Conservation (phyloP, 2,113 vertebrate genomes). For the Phyllopteryx taeniolatus region DNA sequence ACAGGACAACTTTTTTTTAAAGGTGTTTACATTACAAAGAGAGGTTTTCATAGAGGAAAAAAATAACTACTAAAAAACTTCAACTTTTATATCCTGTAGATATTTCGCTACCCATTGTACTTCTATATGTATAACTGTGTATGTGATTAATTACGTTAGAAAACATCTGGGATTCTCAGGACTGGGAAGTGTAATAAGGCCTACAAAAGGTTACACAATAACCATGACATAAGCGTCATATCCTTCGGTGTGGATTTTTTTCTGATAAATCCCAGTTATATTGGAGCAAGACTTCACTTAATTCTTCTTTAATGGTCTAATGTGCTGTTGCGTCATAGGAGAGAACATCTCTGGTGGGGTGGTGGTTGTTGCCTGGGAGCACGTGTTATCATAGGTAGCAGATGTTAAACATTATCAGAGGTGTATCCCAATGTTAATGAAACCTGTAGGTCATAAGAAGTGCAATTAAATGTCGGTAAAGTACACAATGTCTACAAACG, state of each 20-base stretch:
- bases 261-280: not conserved
- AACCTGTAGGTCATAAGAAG: conserved; percentile 43
- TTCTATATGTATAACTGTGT: no score
- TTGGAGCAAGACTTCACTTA: conserved; percentile 55
- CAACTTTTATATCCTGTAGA: no score
- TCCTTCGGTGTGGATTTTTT: not conserved
- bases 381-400: conserved; percentile 48
- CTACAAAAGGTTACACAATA: not conserved
- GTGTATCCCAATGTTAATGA: conserved; percentile 57
- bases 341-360: conserved; percentile 15
- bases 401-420: conserved; percentile 55
- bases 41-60: no score
- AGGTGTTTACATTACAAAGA: no score
- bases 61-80: no score
- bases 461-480: conserved; percentile 30
- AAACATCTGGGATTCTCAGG: no score
- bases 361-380: conserved; percentile 41
- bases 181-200: not conserved
- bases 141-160: no score
- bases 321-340: conserved; percentile 36
- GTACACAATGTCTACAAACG: conserved; percentile 16
- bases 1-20: no score
- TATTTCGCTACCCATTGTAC: no score
- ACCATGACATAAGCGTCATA: not conserved
- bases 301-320: conserved; percentile 56